Conservation (phyloP, 2,797 vertebrate species). For the Sebastes nivosus region DNA sequence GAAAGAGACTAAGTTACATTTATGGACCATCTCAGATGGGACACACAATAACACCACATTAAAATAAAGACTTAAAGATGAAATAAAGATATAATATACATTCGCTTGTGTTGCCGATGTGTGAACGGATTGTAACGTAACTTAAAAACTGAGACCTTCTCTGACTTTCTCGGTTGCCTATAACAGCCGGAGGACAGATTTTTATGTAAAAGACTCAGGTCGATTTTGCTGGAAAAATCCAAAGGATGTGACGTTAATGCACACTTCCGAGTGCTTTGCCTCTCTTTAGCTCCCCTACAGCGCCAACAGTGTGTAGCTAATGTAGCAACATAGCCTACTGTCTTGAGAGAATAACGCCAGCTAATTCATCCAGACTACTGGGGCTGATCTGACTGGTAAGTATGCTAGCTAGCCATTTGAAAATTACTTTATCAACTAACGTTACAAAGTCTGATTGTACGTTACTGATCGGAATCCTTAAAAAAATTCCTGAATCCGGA, state of each 20-base stretch:
- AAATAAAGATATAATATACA: neutral
- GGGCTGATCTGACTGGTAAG: neutral
- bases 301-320: neutral
- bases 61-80: neutral
- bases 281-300: neutral
- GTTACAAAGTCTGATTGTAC: neutral
- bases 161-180: too few species aligned
- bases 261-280: rapidly evolving
- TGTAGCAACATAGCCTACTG: neutral
- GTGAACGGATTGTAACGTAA: too few species aligned
- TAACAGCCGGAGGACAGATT: too few species aligned
- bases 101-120: too few species aligned
- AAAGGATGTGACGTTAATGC: neutral
- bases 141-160: too few species aligned
- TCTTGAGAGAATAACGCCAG: neutral
- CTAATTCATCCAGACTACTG: neutral
- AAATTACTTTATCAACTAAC: neutral
- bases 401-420: neutral
- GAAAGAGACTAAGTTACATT: neutral
- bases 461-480: too few species aligned
- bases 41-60: neutral
- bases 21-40: neutral
- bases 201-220: neutral
- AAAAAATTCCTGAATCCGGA: too few species aligned
- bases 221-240: neutral